Conservation (phyloP, 2,797 vertebrate species). For the Phylloscopus collybita region DNA sequence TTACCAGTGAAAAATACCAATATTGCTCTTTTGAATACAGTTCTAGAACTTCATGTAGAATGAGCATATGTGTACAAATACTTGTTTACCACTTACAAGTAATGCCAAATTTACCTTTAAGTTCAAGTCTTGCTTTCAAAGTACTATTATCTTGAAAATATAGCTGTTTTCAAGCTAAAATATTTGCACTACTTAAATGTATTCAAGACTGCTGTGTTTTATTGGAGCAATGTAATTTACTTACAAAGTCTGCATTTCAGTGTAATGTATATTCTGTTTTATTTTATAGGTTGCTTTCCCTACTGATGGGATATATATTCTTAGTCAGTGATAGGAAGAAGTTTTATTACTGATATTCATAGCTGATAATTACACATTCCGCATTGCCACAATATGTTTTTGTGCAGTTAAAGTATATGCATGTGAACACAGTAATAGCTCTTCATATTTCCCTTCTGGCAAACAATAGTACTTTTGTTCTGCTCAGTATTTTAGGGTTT, state of each 20-base stretch:
- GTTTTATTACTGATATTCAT: neutral
- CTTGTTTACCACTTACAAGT: neutral
- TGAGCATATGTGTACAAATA: neutral
- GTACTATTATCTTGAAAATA: neutral
- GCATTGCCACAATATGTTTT: neutral
- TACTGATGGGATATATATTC: neutral
- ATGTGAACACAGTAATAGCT: neutral
- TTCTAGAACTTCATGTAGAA: neutral
- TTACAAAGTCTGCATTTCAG: neutral
- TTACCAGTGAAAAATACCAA: neutral
- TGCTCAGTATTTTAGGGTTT: neutral
- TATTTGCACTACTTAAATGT: neutral
- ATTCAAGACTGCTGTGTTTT: neutral
- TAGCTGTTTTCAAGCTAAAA: neutral
- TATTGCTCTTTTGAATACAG: neutral
- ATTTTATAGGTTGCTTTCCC: neutral
- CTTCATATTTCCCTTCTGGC: neutral
- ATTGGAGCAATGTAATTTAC: neutral
- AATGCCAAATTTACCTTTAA: neutral
- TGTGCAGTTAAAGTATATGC: neutral
- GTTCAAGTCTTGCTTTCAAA: neutral
- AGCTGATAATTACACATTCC: neutral
- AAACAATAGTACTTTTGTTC: conserved; percentile 10
- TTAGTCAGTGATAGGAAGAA: neutral
- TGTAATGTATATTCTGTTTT: neutral